A percentile compares a stretch with the other conserved stretches of the same genome.
Evolutionary conservation across 2,888 invertebrate genomes (phyloP).

Genomic region (Eristalinus aeneus): DNA sequence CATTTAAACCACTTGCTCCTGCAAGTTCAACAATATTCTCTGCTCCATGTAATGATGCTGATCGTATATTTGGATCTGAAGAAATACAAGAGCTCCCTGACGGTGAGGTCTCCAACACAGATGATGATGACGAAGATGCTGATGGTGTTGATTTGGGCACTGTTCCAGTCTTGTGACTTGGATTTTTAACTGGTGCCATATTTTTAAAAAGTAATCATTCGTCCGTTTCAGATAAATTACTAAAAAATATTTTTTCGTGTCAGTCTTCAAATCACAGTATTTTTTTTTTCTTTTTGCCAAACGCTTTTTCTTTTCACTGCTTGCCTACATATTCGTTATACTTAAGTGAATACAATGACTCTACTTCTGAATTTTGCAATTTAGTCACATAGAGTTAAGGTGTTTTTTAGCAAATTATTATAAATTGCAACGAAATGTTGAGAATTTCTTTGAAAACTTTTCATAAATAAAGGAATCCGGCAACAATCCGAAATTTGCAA

Average conservation of each 20-base stretch:
- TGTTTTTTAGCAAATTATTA: not conserved
- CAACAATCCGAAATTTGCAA: constrained; percentile 59
- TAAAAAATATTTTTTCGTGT: not conserved
- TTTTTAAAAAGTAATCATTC: not conserved
- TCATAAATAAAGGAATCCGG: constrained; percentile 33
- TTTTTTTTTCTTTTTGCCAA: not conserved
- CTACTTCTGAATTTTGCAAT: not conserved
- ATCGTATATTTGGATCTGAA: constrained; percentile 43
- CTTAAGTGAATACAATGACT: too few relatives aligned
- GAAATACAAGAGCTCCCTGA: constrained; percentile 37
- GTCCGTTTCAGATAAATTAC: constrained; percentile 10
- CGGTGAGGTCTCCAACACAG: constrained; percentile 45
- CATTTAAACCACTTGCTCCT: not conserved
- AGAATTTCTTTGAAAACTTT: not conserved
- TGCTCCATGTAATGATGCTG: constrained; percentile 8
- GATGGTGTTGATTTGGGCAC: constrained; percentile 85
- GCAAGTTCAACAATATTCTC: not conserved
- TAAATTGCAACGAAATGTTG: not conserved
- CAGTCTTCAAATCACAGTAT: not conserved
- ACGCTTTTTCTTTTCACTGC: too few relatives aligned
- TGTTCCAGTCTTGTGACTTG: constrained; percentile 82
- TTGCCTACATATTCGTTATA: not conserved
- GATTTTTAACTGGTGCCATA: constrained; percentile 73
- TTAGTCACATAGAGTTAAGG: not conserved
- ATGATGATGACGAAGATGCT: constrained; percentile 51